Base-by-base conservation (phyloP, 2,888 invertebrate genomes). In the Ectropis crepuscularia region DNA sequence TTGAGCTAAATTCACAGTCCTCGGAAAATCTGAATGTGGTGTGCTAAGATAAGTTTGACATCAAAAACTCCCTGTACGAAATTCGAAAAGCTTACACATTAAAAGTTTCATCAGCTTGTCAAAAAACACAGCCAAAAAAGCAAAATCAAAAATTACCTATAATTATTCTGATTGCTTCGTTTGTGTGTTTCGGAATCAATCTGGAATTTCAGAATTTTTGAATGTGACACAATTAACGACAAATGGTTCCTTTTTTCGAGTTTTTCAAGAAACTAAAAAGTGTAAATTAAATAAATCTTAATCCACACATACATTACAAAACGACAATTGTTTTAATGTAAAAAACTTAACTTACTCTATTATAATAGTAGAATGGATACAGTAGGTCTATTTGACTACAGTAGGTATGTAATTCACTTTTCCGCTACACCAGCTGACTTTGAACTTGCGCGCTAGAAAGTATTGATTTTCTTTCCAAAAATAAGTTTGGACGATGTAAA, bases 391-490 rank as follows among this genome's bases (percentile, higher is more conserved):
- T 5, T 75, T 6, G 79, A 80, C 65, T 71, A 72, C 50, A 83
- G 80, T 75, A 82, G 87, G 90, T 90, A 86, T 74, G 89, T 89
- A 86, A 75, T n/a, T 36, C 67, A 60, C 37, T 57, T 59, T 6
- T 43, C n/a, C 11, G 16, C 53, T 57, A 59, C 64, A 47, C 28
- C 61, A 61, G 67, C 66, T 49, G 65, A 69, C 70, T 91, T 92
- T 87, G 85, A 91, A 92, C 88, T 89, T 90, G 82, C 92, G 90
- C 92, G 92, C 90, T 89, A 50, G 76, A 86, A 77, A 77, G 82
- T 93, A 93, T 93, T 89, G 93, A 93, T 93, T 93, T 92, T 92
- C 81, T 76, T 77, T 86, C 87, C 79, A 79, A 90, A 90, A 91
- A 90, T 91, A 91, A 87, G 82, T 83, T 83, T 78, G 82, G 76